A percentile compares a stretch with the other conserved stretches of the same genome.
phyloP scores from a whole-genome alignment of 2,888 invertebrate genomes.

The Vannuccia rotundouncinata region DNA sequence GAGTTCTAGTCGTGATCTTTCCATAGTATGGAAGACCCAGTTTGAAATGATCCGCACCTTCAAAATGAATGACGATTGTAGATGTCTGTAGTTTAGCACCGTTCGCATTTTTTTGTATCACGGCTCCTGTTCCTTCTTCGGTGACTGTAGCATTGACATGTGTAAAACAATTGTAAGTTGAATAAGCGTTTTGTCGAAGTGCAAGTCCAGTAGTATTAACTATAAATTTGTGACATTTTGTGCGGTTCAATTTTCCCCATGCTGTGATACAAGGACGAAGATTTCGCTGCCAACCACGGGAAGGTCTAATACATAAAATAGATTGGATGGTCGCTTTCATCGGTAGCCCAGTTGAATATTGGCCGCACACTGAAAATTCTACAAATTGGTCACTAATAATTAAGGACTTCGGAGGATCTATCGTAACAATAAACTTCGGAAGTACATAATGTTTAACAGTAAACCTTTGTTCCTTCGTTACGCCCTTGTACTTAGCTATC shows the following conservation, averaged over 20 bases:
- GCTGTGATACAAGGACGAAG: background rate
- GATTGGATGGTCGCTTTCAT: constrained; percentile 27
- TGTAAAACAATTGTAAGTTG: background rate
- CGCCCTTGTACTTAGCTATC: background rate
- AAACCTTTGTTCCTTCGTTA: background rate
- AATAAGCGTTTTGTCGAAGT: background rate
- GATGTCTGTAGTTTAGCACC: background rate
- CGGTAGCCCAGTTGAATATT: constrained; percentile 28
- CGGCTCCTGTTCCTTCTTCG: background rate
- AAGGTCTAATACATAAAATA: background rate
- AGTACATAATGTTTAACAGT: constrained; percentile 35
- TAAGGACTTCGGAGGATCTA: constrained; percentile 2
- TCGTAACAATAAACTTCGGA: constrained; percentile 20
- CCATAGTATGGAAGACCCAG: constrained; percentile 14
- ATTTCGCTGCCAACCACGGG: background rate
- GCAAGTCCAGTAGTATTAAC: background rate
- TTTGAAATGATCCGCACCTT: background rate
- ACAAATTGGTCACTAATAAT: constrained; percentile 2
- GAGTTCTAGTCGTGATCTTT: background rate
- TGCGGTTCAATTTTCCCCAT: background rate
- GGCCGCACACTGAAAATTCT: constrained; percentile 30
- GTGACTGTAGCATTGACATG: background rate
- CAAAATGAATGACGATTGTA: background rate
- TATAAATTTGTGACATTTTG: background rate
- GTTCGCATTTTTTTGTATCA: background rate